Percentiles rank a stretch among this genome's conserved stretches.
These are phyloP conservation scores for Cladopsammia gracilis DNA, from an alignment of 64 coral and sea anemone genomes.

Conservation along the genomic window DNA sequence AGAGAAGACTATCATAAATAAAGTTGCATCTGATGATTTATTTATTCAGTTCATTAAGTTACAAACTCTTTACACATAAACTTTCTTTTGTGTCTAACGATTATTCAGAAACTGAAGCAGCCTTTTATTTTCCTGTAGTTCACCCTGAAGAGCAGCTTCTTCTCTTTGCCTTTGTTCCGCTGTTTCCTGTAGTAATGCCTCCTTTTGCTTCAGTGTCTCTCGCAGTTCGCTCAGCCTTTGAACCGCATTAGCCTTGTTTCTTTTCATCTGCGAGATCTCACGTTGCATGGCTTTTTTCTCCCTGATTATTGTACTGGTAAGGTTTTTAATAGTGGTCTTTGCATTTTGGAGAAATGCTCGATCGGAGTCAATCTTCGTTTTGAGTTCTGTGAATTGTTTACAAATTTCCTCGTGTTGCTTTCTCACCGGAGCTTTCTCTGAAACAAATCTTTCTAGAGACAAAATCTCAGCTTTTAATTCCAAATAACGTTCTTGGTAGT, in stretches of 20 bases:
- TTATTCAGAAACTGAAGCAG: background rate
- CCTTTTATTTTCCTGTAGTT: background rate
- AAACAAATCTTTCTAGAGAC: background rate
- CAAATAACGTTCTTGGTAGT: conserved; percentile 15
- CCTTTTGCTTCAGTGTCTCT: conserved; percentile 3
- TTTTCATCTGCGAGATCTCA: conserved; percentile 14
- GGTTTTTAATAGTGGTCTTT: background rate
- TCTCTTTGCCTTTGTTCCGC: background rate
- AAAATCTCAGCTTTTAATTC: conserved; percentile 4
- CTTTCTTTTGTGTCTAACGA: background rate
- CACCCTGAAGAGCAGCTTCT: background rate
- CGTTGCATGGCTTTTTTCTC: conserved; percentile 43
- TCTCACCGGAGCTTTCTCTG: background rate
- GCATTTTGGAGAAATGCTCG: background rate
- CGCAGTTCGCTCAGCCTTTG: background rate
- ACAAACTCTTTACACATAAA: background rate
- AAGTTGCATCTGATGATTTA: no score
- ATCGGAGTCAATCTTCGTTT: background rate
- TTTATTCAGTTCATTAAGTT: background rate
- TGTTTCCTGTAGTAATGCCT: background rate
- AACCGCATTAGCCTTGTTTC: background rate
- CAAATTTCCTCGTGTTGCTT: background rate
- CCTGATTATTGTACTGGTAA: conserved; percentile 15
- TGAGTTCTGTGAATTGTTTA: background rate
- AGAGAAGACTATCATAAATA: no score